Conservation (phyloP, 2,888 invertebrate genomes). For the Lasius platythorax region DNA sequence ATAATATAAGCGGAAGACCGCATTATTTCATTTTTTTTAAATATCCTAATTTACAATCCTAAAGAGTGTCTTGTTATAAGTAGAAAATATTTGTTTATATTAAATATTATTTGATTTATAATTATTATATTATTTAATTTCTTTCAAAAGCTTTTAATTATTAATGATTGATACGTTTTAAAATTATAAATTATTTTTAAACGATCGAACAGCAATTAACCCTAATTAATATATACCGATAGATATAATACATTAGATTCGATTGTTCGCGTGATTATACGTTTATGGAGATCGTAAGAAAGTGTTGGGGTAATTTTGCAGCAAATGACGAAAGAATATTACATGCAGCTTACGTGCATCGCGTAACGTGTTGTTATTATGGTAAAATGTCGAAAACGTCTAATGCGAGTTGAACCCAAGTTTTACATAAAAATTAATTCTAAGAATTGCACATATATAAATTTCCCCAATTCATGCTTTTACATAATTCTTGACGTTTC, state of each 20-base stretch:
- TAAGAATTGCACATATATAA: background rate
- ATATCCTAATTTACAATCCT: background rate
- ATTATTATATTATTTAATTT: background rate
- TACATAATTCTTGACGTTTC: slow-evolving; percentile 39
- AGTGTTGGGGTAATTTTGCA: background rate
- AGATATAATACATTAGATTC: background rate
- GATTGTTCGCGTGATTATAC: background rate
- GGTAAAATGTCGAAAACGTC: slow-evolving; percentile 29
- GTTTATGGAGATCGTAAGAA: background rate
- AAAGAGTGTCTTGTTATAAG: background rate
- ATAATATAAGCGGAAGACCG: background rate
- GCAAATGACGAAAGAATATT: background rate
- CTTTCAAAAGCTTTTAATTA: background rate
- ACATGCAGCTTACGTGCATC: background rate
- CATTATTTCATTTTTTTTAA: background rate
- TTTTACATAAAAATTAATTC: slow-evolving; percentile 19
- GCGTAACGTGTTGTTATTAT: slow-evolving; percentile 16
- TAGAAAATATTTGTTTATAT: background rate
- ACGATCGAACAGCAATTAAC: background rate
- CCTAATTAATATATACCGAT: background rate
- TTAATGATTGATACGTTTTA: background rate
- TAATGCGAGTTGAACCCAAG: slow-evolving; percentile 2
- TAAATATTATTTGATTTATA: background rate
- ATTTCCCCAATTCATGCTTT: slow-evolving; percentile 6
- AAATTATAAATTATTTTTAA: background rate